Evolutionary conservation across 2,113 vertebrate species (phyloP).

Genomic region (Heterochromis multidens): DNA sequence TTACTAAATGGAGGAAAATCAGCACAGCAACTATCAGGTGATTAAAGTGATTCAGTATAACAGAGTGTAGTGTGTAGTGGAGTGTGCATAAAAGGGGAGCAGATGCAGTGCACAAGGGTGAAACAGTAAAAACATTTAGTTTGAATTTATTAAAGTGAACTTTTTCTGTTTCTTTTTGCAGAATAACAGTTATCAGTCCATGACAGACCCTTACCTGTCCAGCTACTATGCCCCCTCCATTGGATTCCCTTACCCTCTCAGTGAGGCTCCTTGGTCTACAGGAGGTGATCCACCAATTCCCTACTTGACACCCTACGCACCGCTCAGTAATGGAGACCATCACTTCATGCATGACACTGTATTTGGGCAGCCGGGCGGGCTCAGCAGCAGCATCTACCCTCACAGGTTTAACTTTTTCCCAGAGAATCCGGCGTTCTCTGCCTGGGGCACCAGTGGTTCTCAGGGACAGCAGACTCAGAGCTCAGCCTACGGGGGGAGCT

Average conservation of each 20-base stretch:
- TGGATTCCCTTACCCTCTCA: conserved; percentile 95
- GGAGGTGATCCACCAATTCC: conserved; percentile 96
- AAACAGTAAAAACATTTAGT: neutral
- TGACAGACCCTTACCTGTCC: conserved; percentile 96
- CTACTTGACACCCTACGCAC: conserved; percentile 95
- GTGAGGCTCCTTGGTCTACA: conserved; percentile 96
- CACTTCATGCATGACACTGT: conserved; percentile 98
- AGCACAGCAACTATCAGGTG: neutral
- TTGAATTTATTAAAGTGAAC: neutral
- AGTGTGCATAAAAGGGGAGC: neutral
- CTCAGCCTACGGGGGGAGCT: conserved; percentile 92
- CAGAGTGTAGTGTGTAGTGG: neutral
- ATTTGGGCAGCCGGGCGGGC: conserved; percentile 92
- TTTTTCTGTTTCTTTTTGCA: conserved; percentile 60
- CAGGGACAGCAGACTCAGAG: conserved; percentile 96
- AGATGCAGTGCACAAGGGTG: neutral
- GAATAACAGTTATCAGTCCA: conserved; percentile 97
- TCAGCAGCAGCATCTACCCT: conserved; percentile 93
- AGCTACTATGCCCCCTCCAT: conserved; percentile 97
- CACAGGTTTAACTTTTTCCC: conserved; percentile 98
- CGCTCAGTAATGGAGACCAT: conserved; percentile 96
- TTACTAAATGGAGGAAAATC: neutral
- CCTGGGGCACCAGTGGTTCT: conserved; percentile 94
- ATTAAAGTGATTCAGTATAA: neutral
- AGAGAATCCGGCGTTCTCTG: conserved; percentile 94